Evolutionary conservation across 2,888 invertebrate genomes (phyloP).

Genomic region (Tortricodes alternella): DNA sequence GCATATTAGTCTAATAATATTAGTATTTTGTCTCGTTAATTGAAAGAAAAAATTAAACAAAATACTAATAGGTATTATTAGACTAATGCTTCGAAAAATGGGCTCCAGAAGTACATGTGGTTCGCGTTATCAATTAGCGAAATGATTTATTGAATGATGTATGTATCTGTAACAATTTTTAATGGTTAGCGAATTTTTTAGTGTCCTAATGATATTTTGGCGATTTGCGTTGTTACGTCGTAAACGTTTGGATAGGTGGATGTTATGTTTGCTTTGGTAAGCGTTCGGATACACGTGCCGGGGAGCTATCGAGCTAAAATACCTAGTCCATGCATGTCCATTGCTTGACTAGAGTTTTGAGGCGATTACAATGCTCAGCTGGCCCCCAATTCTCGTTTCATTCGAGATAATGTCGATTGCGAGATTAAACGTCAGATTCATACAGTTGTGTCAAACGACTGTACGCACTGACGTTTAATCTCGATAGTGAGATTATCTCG

Average conservation of each 20-base stretch:
- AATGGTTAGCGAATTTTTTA: constrained; percentile 77
- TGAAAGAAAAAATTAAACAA: no score
- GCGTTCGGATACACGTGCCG: constrained; percentile 30
- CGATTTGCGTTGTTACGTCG: constrained; percentile 64
- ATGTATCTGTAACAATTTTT: constrained; percentile 54
- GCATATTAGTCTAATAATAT: no score
- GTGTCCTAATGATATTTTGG: constrained; percentile 66
- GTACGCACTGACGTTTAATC: no score
- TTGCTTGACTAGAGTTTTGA: constrained; percentile 15
- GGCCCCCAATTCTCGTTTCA: no score
- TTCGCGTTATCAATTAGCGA: constrained; percentile 57
- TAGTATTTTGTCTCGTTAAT: no score
- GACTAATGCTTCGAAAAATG: no score
- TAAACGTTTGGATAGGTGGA: constrained; percentile 54
- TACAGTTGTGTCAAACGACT: no score
- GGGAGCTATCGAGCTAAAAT: constrained; percentile 10
- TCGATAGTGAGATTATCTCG: no score
- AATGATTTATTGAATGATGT: constrained; percentile 62
- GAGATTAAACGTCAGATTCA: no score
- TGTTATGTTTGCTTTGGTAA: constrained; percentile 73
- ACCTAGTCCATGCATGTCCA: constrained; percentile 24
- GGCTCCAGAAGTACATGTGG: constrained; percentile 50
- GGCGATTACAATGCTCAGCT: no score
- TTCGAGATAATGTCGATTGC: no score
- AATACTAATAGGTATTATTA: no score